Evolutionary conservation across 2,797 vertebrate species (phyloP).

Genomic region (Sebastes taczanowskii): DNA sequence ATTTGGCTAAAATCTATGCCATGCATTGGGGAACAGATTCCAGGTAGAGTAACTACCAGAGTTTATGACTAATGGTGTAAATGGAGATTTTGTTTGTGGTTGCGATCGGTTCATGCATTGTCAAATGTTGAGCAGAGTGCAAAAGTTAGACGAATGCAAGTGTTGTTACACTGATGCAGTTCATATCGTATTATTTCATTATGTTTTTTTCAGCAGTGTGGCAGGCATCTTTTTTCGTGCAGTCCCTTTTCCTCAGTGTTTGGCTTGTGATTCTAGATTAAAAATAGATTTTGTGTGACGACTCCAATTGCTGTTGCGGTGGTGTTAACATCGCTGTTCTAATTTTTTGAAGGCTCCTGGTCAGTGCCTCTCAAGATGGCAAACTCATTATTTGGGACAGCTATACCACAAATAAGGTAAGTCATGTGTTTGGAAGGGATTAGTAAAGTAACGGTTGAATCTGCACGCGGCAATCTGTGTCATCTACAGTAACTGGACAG

Average conservation of each 20-base stretch:
- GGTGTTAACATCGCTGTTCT: not conserved
- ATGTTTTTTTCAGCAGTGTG: not conserved
- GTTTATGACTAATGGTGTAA: not conserved
- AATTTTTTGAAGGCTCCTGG: slow-evolving; percentile 88
- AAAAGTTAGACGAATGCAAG: not conserved
- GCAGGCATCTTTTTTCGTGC: not conserved
- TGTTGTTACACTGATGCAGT: not conserved
- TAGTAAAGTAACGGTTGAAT: not conserved
- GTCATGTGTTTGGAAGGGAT: not conserved
- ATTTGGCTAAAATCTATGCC: slow-evolving; percentile 99
- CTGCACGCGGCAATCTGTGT: not conserved
- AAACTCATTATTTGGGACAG: slow-evolving; percentile 99
- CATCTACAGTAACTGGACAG: not conserved
- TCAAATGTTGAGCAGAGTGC: not conserved
- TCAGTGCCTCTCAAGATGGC: slow-evolving; percentile 99
- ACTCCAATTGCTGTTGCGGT: not conserved
- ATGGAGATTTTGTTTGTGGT: not conserved
- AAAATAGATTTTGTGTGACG: slow-evolving; percentile 12
- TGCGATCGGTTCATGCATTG: not conserved
- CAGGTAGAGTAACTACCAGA: slow-evolving; percentile 81
- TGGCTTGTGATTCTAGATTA: not conserved
- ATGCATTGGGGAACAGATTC: slow-evolving; percentile 99
- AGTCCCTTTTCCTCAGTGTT: not conserved
- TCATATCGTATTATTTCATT: not conserved
- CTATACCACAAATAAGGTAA: slow-evolving; percentile 99